Base-by-base conservation (phyloP, 2,113 vertebrate genomes). In the Amphilophus citrinellus region DNA sequence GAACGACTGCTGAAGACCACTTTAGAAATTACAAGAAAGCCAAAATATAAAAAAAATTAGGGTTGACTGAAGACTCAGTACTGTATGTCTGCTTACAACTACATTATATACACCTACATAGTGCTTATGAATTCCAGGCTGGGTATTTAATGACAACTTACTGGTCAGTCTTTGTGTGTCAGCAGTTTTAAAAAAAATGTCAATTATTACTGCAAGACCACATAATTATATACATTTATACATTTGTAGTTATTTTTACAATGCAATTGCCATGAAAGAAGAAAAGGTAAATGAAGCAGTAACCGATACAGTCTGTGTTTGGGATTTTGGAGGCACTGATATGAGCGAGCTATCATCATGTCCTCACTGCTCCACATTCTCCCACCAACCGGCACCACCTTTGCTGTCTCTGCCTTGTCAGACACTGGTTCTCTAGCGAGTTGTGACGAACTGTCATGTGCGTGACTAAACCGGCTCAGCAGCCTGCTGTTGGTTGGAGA, bases 371-470 rank as follows among this genome's bases (percentile, higher is more conserved):
- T 90, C 63, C 42, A 78, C 82, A 63, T 84, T 62, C 60, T 14
- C 84, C 83, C 81, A 80, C 80, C 77, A 87, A 77, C 76, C 61
- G 81, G 66, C 60, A 37, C 76, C 57, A 84, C 87, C 83, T 87
- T 84, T 61, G 58, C 87, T 79, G 82, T 87, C 87, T 84, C 78
- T 35, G 68, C 79, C 88, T 88, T 88, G 88, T 91, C 90, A 91
- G 88, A 90, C 85, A 80, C 79, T 39, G 80, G 75, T 85, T 85
- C 83, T 87, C 80, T 77, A 68, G 87, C 84, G 56, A 88, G 77
- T 91, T 88, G 82, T 92, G 92, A 92, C 61, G 80, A 91, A 92
- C 90, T 92, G 91, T 90, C 87, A 88, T 92, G 89, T 83, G 89
- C 81, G 90, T 90, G 91, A 91, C 93, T 91, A 91, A 93, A 93